Base-by-base conservation (phyloP, 2,113 vertebrate genomes). In the Monarcha castaneiventris region DNA sequence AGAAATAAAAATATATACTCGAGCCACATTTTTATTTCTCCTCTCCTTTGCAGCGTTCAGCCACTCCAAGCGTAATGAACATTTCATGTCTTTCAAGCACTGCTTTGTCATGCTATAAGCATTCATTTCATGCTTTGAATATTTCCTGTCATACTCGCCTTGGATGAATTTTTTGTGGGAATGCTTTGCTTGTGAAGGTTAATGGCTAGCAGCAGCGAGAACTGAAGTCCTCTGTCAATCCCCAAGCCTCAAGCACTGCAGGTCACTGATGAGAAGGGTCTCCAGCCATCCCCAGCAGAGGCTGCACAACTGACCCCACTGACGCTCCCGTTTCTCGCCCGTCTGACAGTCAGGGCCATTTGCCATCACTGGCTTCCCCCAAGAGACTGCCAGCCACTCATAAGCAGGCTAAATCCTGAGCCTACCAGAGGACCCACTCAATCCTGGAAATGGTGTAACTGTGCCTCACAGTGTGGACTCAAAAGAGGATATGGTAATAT, bases 81-180 rank as follows among this genome's bases (percentile, higher is more conserved):
- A 5, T 85, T 94, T 94, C 78, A n/a, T 43, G 78, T 93, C 86
- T 94, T 86, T 96, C 96, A 84, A 88, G 87, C 83, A 43, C 74
- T 55, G 89, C 82, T 93, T 92, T 91, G 94, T 95, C 69, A 80
- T 44, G 67, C 75, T 83, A 74, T 72, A 79, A 68, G 67, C 46
- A 75, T 92, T 96, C 90, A 84, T 90, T 93, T 94, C 78, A 75
- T 74, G 55, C 84, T 90, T 90, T 63, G 93, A 97, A 80, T 91
- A 93, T 67, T 91, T 89, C 91, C 73, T 87, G 76, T 96, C 77
- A 94, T 68, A 41, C 58, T 86, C 17, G 55, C 79, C 81, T 84
- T 51, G 23, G 82, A 96, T 82, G 79, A 26, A 8, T 78, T 83
- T 93, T 94, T 95, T 89, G 67, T 86, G 58, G 58, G 87, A 90